Evolutionary conservation across 2,888 invertebrate species (phyloP), one percentile per base, ranked within the genome.

Genomic region (Mantis religiosa): DNA sequence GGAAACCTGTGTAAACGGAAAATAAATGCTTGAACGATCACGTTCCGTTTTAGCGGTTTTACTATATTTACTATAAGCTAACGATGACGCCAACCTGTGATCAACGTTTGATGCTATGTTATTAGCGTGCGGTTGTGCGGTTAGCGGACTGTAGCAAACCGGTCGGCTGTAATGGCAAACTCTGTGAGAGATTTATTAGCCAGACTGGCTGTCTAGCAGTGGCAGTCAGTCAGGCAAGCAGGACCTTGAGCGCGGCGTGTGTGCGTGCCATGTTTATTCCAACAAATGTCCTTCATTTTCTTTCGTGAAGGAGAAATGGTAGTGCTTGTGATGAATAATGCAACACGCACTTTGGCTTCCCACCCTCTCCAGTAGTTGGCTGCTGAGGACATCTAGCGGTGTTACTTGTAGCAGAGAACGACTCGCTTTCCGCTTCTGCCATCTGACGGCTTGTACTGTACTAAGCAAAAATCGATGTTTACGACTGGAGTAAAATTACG

Each of bases 261-360:
- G 54, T 83, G 84, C 34, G 28, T 82, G 83, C 83, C 82, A 83
- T 83, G 87, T 87, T 87, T 87, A 87, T 87, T 83, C 82, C 82
- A 87, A 87, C 83, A 90, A 84, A 83, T 83, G 81, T 84, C 87
- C 89, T 82, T 88, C 85, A 82, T 89, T 86, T 88, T 88, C 89
- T 88, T 54, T 89, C 41, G 87, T 89, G 83, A 87, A 87, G 87
- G 87, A 87, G 87, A 87, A 83, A 90, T 89, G 71, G 88, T 86
- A 86, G 71, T 54, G 81, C 54, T 25, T 27, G 25, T 82, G 47
- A 87, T 87, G 87, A 87, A 87, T 87, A 87, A 87, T 87, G 87
- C 87, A 87, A 87, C 83, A 87, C 87, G 54, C 54, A 71, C 54
- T 71, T 71, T 71, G 54, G 54, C 54, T 71, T 71, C 54, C 54